Percentiles rank a stretch among this genome's conserved stretches.
phyloP scores from a whole-genome alignment of 1,140 invertebrate species.

The Elysia chlorotica region DNA sequence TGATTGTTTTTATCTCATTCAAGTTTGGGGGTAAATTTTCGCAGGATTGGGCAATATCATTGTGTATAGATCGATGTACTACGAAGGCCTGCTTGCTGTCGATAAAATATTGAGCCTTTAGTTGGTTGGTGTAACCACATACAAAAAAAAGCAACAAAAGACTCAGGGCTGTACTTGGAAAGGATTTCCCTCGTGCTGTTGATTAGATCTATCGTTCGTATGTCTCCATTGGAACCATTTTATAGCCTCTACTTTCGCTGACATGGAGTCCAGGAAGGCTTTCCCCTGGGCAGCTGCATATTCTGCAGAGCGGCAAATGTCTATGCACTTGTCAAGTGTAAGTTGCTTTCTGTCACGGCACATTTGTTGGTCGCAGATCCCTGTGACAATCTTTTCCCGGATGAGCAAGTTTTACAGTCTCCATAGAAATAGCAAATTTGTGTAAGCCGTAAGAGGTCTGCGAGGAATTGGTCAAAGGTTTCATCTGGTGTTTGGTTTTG shows the following conservation, averaged over 20 bases:
- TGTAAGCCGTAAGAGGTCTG: background rate
- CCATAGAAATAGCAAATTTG: background rate
- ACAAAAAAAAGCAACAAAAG: too few species aligned
- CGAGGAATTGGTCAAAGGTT: background rate
- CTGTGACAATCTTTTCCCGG: background rate
- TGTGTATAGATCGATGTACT: too few species aligned
- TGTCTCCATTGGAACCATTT: too few species aligned
- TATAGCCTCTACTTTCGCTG: background rate
- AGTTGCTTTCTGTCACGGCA: background rate
- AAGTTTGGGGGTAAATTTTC: too few species aligned
- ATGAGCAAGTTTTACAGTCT: background rate
- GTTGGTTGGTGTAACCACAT: too few species aligned
- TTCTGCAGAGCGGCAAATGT: background rate
- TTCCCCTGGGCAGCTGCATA: background rate
- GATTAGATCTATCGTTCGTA: too few species aligned
- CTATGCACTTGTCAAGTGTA: background rate
- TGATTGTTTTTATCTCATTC: too few species aligned
- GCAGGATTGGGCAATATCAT: too few species aligned
- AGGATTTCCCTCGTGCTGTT: too few species aligned
- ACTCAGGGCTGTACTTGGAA: too few species aligned
- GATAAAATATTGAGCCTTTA: too few species aligned
- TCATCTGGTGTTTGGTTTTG: background rate
- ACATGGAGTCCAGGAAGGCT: background rate
- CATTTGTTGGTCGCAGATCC: background rate
- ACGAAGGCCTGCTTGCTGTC: too few species aligned